Evolutionary conservation across 2,797 vertebrate genomes (phyloP).

Genomic region (Aeoliscus strigatus): DNA sequence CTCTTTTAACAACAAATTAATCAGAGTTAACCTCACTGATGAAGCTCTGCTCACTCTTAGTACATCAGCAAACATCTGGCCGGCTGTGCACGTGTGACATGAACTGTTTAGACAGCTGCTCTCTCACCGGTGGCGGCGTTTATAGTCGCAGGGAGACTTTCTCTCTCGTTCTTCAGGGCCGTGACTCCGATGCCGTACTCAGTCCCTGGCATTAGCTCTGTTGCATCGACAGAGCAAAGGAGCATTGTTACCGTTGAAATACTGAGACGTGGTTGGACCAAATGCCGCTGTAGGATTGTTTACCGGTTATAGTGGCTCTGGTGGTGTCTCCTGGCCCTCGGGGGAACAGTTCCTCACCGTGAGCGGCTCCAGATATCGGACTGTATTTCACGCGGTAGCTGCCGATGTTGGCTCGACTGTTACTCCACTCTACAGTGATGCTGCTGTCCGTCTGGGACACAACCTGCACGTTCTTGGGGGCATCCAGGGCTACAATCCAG

Average conservation of each 20-base stretch:
- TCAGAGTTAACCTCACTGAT: no score
- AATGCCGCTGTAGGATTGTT: slow-evolving; percentile 14
- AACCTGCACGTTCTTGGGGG: slow-evolving; percentile 77
- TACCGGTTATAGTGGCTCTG: slow-evolving; percentile 81
- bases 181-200: slow-evolving; percentile 94
- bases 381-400: slow-evolving; percentile 88
- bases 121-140: slow-evolving; percentile 90
- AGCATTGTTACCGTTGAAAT: slow-evolving; percentile 1
- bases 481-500: slow-evolving; percentile 78
- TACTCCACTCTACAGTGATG: slow-evolving; percentile 88
- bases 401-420: slow-evolving; percentile 77
- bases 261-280: neutral
- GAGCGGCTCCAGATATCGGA: slow-evolving; percentile 85
- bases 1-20: no score
- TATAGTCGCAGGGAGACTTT: slow-evolving; percentile 86
- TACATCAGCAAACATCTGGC: no score
- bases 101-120: slow-evolving; percentile 35
- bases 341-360: slow-evolving; percentile 80
- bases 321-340: slow-evolving; percentile 76
- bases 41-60: no score
- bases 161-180: slow-evolving; percentile 84
- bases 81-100: no score
- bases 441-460: slow-evolving; percentile 83
- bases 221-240: neutral
- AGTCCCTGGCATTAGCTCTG: slow-evolving; percentile 87